Conservation (phyloP, 2,113 vertebrate genomes). For the Prunella himalayana region DNA sequence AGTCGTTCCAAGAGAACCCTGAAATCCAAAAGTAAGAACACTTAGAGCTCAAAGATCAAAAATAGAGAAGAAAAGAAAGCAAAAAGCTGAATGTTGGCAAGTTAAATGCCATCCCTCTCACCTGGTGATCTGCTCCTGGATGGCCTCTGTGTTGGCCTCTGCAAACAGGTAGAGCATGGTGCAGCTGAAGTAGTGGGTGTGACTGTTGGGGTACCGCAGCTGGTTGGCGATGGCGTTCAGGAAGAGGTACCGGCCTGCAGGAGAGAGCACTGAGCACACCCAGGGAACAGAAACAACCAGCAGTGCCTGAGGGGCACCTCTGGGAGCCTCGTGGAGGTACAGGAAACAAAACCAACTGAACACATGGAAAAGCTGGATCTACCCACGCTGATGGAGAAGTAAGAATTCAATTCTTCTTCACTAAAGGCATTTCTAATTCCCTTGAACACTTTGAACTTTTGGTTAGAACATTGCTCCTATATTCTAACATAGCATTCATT, state of each 20-base stretch:
- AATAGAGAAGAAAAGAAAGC: rapidly evolving
- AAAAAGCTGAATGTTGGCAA: not conserved
- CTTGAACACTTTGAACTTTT: not conserved
- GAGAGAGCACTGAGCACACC: not conserved
- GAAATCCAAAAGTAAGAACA: not conserved
- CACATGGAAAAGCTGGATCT: not conserved
- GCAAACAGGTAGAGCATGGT: conserved; percentile 99
- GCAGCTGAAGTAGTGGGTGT: conserved; percentile 99
- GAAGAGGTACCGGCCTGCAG: conserved; percentile 93
- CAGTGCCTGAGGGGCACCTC: not conserved
- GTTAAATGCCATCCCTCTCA: not conserved
- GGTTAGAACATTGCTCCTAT: not conserved
- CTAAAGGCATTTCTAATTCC: not conserved
- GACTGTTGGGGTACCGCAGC: conserved; percentile 97
- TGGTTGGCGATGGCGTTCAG: conserved; percentile 98
- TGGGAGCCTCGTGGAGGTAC: not conserved
- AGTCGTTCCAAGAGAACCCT: conserved; percentile 97
- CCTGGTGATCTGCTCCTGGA: conserved; percentile 99
- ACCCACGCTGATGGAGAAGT: not conserved
- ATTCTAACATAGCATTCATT: rapidly evolving
- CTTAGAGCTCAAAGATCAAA: not conserved
- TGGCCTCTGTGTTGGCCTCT: conserved; percentile 97
- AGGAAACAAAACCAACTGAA: not conserved
- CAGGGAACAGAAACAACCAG: not conserved
- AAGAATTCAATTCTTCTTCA: not conserved